Evolutionary conservation across 1,140 invertebrate genomes (phyloP), one percentile per base, ranked within the genome.

Genomic region (Myzus persicae): DNA sequence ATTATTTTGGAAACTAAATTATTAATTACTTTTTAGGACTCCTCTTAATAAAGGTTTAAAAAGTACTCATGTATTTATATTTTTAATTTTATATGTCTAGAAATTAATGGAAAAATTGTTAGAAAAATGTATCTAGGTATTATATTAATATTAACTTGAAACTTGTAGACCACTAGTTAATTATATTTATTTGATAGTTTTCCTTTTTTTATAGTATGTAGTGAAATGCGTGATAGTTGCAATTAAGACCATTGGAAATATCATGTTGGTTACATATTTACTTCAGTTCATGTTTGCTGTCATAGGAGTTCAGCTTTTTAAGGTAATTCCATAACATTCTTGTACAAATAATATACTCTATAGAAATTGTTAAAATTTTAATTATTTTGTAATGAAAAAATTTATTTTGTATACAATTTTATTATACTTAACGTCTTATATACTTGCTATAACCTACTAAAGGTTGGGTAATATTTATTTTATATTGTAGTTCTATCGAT

Each of bases 251-350:
- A 99, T 99, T 96, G 98, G 98, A 95, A 99, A 99, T 97, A 99
- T 99, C 96, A 98, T 99, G 96, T 97, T 99, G 96, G 98, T 99
- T 95, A 99, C 99, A 95, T 99, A 98, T 96, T 97, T 99, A 94
- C 98, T 99, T 95, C 98, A 99, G 96, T 99, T 99, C 97, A 99
- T 99, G 99, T 99, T 99, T 96, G 99, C 99, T 95, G 99, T 99
- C 95, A 99, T 99, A 96, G 99, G 99, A 96, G 99, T 99, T 95
- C 99, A 99, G 96, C 97, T 99, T 95, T 99, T 99, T 96, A 99
- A 99, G 98, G 98, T 98, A 98, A 97, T 88, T 85, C 44, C 26
- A 38, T 81, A 81, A 44, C 8, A 51, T 81, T 82, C 9, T 38
- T 54, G 36, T 84, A 85, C 1, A 31, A 48, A 40, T 90, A 90